These are phyloP conservation scores for Syngnathus floridae DNA, from an alignment of 2,113 vertebrate species.

Conservation along the genomic window DNA sequence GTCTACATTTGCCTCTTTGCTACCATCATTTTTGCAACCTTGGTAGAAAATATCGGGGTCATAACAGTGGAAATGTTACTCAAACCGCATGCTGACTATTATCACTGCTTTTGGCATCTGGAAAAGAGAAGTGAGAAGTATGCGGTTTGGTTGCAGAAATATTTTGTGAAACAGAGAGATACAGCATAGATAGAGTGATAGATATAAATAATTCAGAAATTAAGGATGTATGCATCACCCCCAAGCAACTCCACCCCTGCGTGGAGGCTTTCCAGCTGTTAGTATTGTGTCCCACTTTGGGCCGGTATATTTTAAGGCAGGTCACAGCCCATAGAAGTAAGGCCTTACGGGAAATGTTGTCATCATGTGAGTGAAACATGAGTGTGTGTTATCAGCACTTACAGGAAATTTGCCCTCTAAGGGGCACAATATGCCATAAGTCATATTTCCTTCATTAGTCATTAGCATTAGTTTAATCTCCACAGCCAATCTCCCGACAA, in stretches of 20 bases:
- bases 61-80: neutral
- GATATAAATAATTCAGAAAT: neutral
- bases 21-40: slow-evolving; percentile 10
- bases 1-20: slow-evolving; percentile 14
- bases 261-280: slow-evolving; percentile 2
- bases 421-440: neutral
- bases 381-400: neutral
- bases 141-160: neutral
- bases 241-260: neutral
- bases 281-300: neutral
- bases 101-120: neutral
- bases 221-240: neutral
- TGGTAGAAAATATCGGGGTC: neutral
- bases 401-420: neutral
- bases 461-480: neutral
- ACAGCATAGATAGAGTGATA: neutral
- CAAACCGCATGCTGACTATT: neutral
- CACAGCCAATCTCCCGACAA: neutral
- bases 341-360: neutral
- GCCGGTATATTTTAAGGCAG: neutral
- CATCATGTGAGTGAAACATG: neutral
- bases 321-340: neutral
- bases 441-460: neutral
- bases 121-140: neutral
- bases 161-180: neutral